Evolutionary conservation across 2,797 vertebrate species (phyloP).

Genomic region (Clarias laeviceps): DNA sequence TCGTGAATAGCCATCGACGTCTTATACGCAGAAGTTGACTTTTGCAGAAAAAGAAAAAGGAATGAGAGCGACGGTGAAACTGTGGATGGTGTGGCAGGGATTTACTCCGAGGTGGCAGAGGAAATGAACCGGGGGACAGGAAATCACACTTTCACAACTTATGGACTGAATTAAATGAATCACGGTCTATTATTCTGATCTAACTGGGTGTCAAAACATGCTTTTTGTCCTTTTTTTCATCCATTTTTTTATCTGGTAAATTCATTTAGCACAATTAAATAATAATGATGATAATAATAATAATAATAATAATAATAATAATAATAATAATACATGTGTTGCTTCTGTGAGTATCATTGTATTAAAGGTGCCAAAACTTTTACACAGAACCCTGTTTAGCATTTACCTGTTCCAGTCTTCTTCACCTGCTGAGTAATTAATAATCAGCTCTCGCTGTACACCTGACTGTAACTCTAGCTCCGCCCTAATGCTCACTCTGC

Average conservation of each 20-base stretch:
- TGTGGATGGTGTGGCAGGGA: background rate
- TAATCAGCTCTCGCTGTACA: background rate
- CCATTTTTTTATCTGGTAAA: background rate
- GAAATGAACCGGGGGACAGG: background rate
- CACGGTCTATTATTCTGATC: background rate
- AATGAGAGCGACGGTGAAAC: background rate
- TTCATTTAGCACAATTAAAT: background rate
- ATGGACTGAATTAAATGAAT: background rate
- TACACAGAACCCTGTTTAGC: background rate
- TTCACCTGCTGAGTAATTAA: background rate
- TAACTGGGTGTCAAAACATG: background rate
- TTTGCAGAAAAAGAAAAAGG: background rate
- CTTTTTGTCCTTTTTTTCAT: background rate
- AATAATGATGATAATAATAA: too few species aligned
- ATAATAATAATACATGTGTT: background rate
- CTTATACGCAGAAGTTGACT: background rate
- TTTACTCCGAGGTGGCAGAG: background rate
- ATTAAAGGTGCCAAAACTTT: background rate
- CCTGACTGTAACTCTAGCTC: background rate
- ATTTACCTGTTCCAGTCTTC: background rate
- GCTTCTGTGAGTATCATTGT: background rate
- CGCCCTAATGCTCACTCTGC: background rate
- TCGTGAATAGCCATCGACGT: background rate
- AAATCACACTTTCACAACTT: background rate
- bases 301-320: too few species aligned